Conservation (phyloP, 2,888 invertebrate species). For the Biston betularia region DNA sequence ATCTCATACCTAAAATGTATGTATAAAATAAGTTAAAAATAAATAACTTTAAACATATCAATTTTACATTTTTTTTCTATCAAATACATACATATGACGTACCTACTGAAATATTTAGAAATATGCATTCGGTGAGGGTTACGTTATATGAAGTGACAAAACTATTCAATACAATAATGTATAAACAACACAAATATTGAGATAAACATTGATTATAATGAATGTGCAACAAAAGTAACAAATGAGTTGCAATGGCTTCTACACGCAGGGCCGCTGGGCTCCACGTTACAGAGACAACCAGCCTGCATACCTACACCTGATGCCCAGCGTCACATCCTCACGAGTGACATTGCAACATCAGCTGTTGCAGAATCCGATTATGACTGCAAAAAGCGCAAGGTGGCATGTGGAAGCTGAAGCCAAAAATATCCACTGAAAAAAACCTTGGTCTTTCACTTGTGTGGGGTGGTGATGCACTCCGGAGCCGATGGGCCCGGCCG, state of each 20-base stretch:
- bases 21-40: background rate
- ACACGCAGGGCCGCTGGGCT: conserved; percentile 33
- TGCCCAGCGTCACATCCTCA: background rate
- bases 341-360: background rate
- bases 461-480: conserved; percentile 78
- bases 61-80: no score
- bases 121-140: no score
- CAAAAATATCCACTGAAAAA: conserved; percentile 63
- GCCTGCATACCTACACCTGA: background rate
- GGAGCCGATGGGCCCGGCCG: conserved; percentile 77
- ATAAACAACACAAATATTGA: no score
- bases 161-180: no score
- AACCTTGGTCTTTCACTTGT: conserved; percentile 87
- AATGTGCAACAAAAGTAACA: no score
- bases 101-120: no score
- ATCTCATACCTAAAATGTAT: no score
- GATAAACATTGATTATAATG: no score
- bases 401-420: conserved; percentile 73
- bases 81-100: no score
- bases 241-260: background rate
- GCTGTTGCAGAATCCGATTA: conserved; percentile 45
- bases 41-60: background rate
- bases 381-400: conserved; percentile 78
- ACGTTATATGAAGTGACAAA: no score
- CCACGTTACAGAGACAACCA: conserved; percentile 24